Evolutionary conservation across 2,888 invertebrate genomes (phyloP).

Genomic region (Drosophila robusta): DNA sequence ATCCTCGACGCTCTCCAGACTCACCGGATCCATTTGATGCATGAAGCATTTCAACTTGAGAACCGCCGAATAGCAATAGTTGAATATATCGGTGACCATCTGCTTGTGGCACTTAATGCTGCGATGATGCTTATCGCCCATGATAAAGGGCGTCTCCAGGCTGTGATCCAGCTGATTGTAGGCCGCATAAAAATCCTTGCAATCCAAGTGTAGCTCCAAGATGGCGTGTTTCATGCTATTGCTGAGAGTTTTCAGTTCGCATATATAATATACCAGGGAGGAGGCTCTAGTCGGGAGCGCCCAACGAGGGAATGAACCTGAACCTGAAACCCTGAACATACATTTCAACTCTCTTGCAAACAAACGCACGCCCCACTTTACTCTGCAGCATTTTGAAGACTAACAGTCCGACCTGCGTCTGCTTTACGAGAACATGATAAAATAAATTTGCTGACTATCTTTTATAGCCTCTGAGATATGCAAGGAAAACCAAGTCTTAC

Average conservation of each 20-base stretch:
- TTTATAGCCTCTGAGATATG: no score
- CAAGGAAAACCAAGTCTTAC: no score
- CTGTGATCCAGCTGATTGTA: conserved; percentile 64
- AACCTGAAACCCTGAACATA: no score
- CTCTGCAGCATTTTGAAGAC: no score
- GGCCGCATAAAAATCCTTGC: conserved; percentile 61
- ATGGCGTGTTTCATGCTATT: conserved; percentile 58
- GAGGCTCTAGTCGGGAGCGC: no score
- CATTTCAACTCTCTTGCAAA: no score
- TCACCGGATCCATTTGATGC: conserved; percentile 77
- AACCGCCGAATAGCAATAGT: conserved; percentile 70
- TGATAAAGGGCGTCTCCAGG: conserved; percentile 67
- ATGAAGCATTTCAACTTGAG: conserved; percentile 71
- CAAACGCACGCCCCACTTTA: no score
- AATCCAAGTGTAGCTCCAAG: conserved; percentile 45
- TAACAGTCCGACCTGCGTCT: no score
- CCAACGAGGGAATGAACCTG: no score
- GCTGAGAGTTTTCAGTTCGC: conserved; percentile 9
- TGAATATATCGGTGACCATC: conserved; percentile 75
- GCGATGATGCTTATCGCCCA: conserved; percentile 75
- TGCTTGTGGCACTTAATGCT: conserved; percentile 69
- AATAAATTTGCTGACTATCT: no score
- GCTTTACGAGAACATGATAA: no score
- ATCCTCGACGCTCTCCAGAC: conserved; percentile 68
- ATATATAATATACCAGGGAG: no score